Base-by-base conservation (phyloP, 1,140 invertebrate species). In the Holcopasites calliopsidis region DNA sequence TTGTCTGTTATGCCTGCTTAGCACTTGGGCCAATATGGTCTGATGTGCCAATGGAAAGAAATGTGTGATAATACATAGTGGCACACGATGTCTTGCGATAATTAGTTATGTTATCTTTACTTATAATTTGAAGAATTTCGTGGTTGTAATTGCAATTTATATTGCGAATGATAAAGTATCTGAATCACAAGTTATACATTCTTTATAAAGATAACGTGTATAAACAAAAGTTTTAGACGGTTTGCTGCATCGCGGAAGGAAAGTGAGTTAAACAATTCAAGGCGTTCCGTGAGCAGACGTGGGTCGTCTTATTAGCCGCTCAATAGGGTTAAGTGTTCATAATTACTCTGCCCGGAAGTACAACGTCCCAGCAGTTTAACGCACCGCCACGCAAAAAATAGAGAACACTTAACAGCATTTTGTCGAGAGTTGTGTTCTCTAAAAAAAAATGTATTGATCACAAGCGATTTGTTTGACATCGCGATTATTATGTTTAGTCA, bases 261-360 rank as follows among this genome's bases (percentile, higher is more conserved):
- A 78, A 79, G 23, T 23, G 44, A 31, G 31, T 31, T n/a, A n/a
- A n/a, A n/a, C 44, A 10, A 21, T 62, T 74, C 28, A 33, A 49
- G 47, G 26, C 61, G 38, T 62, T 40, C 61, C 40, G 11, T 73
- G 55, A 81, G 64, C 33, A 84, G 83, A 71, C 58, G 81, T 79
- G 65, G 71, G 79, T 74, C 58, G 77, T 50, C 77, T 88, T 86
- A 89, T 90, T 88, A 88, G 76, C 74, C 50, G 68, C 69, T 73
- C 86, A 88, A 87, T 83, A 80, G 71, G 84, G 86, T 89, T 84
- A 88, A 90, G 61, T 85, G 77, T 64, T 52, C 50, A 65, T 75
- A 86, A 87, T 87, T 84, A 79, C 74, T 23, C 69, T 69, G 69
- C 62, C 83, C 81, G 85, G 84, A 88, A 88, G 77, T 85, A 60